Evolutionary conservation across 2,113 vertebrate genomes (phyloP).

Genomic region (Mus spicilegus): DNA sequence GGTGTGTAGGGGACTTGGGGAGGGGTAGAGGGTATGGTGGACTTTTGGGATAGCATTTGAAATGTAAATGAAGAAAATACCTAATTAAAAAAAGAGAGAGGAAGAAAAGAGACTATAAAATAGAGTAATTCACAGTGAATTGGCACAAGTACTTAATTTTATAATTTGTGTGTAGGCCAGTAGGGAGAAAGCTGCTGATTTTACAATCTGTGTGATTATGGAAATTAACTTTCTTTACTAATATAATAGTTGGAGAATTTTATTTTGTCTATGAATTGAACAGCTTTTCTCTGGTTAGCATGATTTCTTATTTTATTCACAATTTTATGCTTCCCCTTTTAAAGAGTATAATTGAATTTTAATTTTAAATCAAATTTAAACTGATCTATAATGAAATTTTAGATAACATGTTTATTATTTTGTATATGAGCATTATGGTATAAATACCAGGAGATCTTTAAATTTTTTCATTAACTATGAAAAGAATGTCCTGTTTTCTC

Average conservation of each 20-base stretch:
- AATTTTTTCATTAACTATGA: neutral
- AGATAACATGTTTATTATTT: neutral
- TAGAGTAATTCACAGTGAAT: neutral
- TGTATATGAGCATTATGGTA: neutral
- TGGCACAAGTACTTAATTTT: neutral
- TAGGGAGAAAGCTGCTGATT: neutral
- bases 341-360: neutral
- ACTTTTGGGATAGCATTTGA: too few relatives aligned
- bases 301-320: neutral
- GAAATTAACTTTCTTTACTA: neutral
- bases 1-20: too few relatives aligned
- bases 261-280: neutral
- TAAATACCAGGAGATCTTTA: conserved; percentile 8
- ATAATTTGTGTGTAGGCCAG: neutral
- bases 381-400: neutral
- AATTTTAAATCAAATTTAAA: conserved; percentile 15
- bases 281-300: neutral
- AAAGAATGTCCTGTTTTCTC: conserved; percentile 48
- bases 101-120: neutral
- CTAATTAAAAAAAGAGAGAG: too few relatives aligned
- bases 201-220: neutral
- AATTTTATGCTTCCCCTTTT: neutral
- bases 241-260: neutral
- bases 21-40: too few relatives aligned
- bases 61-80: too few relatives aligned